phyloP scores from a whole-genome alignment of 2,888 invertebrate species.

The Pilophorus perplexus region DNA sequence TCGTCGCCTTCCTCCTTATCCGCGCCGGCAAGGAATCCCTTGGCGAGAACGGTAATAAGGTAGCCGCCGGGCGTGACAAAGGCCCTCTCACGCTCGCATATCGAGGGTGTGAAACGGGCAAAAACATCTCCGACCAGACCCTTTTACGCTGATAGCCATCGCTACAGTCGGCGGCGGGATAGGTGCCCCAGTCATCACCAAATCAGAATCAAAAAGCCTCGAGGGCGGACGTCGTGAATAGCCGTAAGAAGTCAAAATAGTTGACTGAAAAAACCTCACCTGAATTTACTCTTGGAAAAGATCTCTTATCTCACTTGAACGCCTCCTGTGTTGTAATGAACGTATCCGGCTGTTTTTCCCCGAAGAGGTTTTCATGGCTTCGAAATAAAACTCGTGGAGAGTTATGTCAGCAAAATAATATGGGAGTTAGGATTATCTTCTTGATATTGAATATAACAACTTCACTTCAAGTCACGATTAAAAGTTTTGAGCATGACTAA shows the following conservation, averaged over 20 bases:
- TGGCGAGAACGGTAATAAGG: constrained; percentile 15
- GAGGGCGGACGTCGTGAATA: background rate
- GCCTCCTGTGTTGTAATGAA: background rate
- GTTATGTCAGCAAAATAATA: too few relatives aligned
- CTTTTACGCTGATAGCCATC: background rate
- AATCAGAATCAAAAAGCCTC: background rate
- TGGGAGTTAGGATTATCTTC: too few relatives aligned
- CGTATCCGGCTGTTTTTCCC: too few relatives aligned
- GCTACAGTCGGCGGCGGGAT: background rate
- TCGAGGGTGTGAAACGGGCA: constrained; percentile 21
- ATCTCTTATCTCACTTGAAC: background rate
- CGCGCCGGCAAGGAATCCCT: background rate
- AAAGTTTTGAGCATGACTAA: too few relatives aligned
- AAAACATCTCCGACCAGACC: background rate
- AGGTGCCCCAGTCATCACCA: background rate
- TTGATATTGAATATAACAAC: too few relatives aligned
- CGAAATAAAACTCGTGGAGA: too few relatives aligned
- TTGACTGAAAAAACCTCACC: background rate
- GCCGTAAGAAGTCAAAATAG: constrained; percentile 3
- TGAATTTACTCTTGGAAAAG: background rate
- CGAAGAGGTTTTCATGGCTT: too few relatives aligned
- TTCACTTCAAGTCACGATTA: too few relatives aligned
- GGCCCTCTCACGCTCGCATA: constrained; percentile 6
- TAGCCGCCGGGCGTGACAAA: constrained; percentile 22
- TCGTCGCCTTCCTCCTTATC: background rate